Conservation (phyloP, 53 echinoderm and acorn worm genomes). For the Actinopyga echinites region DNA sequence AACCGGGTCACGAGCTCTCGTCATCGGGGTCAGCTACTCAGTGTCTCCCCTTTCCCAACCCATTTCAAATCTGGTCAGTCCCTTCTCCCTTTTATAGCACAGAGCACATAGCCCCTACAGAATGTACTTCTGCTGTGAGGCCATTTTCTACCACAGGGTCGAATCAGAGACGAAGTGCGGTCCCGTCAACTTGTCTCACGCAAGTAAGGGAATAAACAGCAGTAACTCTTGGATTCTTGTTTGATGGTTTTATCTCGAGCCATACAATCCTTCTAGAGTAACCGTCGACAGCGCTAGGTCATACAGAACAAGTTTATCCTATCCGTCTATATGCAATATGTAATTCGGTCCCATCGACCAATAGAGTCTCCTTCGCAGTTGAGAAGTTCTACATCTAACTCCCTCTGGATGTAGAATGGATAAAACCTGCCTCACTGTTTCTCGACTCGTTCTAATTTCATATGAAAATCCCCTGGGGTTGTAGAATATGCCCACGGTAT, state of each 20-base stretch:
- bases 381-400: slow-evolving; percentile 5
- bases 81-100: too few species aligned
- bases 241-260: slow-evolving; percentile 30
- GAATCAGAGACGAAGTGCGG: not conserved
- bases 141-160: slow-evolving; percentile 31
- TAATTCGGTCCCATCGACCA: slow-evolving; percentile 32
- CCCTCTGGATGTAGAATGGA: not conserved
- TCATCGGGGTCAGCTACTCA: too few species aligned
- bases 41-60: too few species aligned
- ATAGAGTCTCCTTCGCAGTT: not conserved
- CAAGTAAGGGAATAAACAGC: slow-evolving; percentile 27
- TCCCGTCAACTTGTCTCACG: not conserved
- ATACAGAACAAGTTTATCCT: slow-evolving; percentile 8
- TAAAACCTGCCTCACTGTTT: not conserved
- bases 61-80: too few species aligned
- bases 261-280: slow-evolving; percentile 32
- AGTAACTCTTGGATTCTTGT: slow-evolving; percentile 20
- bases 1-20: too few species aligned
- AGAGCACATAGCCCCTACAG: too few species aligned
- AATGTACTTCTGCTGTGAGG: slow-evolving; percentile 9
- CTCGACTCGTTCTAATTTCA: not conserved
- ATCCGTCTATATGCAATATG: slow-evolving; percentile 34
- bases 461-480: not conserved
- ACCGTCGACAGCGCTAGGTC: slow-evolving; percentile 29
- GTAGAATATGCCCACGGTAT: too few species aligned